phyloP scores from a whole-genome alignment of 2,113 vertebrate species.

The Chaetura pelagica region DNA sequence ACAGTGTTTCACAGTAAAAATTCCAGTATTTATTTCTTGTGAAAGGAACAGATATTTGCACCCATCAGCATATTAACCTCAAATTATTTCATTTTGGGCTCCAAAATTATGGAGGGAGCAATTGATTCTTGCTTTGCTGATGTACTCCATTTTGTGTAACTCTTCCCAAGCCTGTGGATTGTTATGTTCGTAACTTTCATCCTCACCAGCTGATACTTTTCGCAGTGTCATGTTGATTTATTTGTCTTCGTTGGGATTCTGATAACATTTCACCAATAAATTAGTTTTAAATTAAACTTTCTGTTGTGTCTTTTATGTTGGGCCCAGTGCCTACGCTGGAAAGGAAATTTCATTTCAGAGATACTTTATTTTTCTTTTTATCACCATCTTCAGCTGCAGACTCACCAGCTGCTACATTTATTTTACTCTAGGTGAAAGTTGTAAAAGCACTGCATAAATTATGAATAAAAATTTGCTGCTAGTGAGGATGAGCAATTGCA shows the following conservation, averaged over 20 bases:
- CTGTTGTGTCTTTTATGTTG: constrained; percentile 20
- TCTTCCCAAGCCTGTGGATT: not conserved
- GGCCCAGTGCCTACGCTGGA: not conserved
- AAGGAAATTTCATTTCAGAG: constrained; percentile 57
- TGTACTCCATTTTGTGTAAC: constrained; percentile 10
- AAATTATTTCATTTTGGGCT: not conserved
- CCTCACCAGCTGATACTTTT: constrained; percentile 51
- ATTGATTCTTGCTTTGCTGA: not conserved
- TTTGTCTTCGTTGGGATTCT: constrained; percentile 6
- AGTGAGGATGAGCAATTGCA: not conserved
- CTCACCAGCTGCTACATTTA: constrained; percentile 17
- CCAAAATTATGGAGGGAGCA: not conserved
- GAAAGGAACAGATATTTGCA: constrained; percentile 28
- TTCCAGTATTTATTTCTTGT: not conserved
- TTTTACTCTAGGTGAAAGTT: constrained; percentile 29
- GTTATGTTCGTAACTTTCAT: constrained; percentile 18
- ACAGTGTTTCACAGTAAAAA: not conserved
- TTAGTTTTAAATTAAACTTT: constrained; percentile 57
- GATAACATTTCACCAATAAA: constrained; percentile 61
- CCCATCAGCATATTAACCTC: constrained; percentile 20
- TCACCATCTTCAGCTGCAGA: not conserved
- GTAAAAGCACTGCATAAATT: constrained; percentile 11
- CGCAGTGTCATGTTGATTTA: constrained; percentile 36
- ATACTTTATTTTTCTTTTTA: constrained; percentile 55
- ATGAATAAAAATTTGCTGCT: constrained; percentile 1